These are phyloP conservation scores for Hipposideros larvatus DNA, from an alignment of 2,797 vertebrate genomes.

Conservation along the genomic window DNA sequence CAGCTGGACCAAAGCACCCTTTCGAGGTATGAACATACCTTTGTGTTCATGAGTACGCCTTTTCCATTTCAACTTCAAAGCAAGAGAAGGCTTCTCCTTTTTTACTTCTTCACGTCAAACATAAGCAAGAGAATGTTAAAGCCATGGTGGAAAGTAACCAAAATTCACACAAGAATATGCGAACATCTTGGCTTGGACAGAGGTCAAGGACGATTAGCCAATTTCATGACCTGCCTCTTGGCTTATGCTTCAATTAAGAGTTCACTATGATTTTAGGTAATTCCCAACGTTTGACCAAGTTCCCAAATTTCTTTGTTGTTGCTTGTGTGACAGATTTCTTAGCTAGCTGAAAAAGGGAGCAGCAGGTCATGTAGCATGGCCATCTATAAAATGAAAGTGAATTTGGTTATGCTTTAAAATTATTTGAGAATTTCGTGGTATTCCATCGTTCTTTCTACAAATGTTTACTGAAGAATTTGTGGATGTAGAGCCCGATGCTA, in stretches of 20 bases:
- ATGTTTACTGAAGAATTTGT: neutral
- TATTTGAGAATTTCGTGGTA: conserved; percentile 14
- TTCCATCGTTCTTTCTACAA: conserved; percentile 12
- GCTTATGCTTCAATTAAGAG: neutral
- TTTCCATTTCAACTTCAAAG: conserved; percentile 46
- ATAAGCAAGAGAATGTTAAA: conserved; percentile 54
- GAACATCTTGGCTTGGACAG: neutral
- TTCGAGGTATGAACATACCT: neutral
- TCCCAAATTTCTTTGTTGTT: neutral
- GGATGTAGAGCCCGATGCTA: neutral
- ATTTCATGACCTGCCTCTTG: neutral
- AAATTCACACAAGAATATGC: conserved; percentile 21
- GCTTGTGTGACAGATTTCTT: neutral
- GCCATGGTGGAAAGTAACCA: conserved; percentile 14
- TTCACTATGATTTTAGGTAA: conserved; percentile 28
- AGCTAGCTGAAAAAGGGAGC: neutral
- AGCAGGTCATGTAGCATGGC: neutral
- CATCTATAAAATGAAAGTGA: conserved; percentile 27
- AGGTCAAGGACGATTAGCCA: neutral
- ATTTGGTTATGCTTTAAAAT: conserved; percentile 22
- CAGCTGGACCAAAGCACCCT: neutral
- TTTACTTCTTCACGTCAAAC: conserved; percentile 38
- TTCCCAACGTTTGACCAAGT: neutral
- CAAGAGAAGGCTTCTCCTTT: neutral
- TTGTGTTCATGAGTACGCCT: neutral